Base-by-base conservation (phyloP, 1,140 invertebrate genomes). In the Mamestra configurata region DNA sequence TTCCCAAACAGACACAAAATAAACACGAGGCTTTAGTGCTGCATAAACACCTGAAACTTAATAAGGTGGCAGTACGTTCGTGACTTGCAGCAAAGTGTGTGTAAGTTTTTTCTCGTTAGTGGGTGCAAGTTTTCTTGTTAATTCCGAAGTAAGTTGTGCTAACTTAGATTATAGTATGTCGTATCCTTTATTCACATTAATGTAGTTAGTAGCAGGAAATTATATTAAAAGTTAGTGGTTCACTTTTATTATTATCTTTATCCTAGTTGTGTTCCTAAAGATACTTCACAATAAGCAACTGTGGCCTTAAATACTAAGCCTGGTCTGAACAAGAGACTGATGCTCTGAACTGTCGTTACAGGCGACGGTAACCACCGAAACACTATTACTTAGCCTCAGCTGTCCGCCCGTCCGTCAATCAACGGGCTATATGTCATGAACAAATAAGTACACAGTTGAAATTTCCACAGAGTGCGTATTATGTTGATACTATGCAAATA, bases 71-170 rank as follows among this genome's bases (percentile, higher is more conserved):
- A 13, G 15, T 40, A 66, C 35, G 61, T 66, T 66, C 61, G 61
- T 66, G 61, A 43, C 61, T 37, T 37, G 61, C 61, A 40, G 22
- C 61, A 66, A 66, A 66, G 53, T 24, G 53, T 27, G 35, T 66
- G 61, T 40, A 66, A 40, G 61, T 66, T 66, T 40, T 59, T 64
- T 64, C 31, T 64, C n/a, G 31, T 64, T 37, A 64, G 31, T 57
- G 53, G 22, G 31, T 64, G 59, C 59, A 64, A 64, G 59, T 64
- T 64, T 64, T n/a, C 59, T 64, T 37, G 31, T 64, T 64, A 64
- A 64, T 37, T n/a, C 35, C 59, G 0, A 37, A 64, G 31, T 40
- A 64, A 64, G 59, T 64, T 64, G 59, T 40, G 7, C 35, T 37
- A 40, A 64, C 59, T 64, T 64, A 64, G 59, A 40, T 64, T 64